These are phyloP conservation scores for Apodemus sylvaticus DNA, from an alignment of 2,113 vertebrate genomes.

Conservation along the genomic window DNA sequence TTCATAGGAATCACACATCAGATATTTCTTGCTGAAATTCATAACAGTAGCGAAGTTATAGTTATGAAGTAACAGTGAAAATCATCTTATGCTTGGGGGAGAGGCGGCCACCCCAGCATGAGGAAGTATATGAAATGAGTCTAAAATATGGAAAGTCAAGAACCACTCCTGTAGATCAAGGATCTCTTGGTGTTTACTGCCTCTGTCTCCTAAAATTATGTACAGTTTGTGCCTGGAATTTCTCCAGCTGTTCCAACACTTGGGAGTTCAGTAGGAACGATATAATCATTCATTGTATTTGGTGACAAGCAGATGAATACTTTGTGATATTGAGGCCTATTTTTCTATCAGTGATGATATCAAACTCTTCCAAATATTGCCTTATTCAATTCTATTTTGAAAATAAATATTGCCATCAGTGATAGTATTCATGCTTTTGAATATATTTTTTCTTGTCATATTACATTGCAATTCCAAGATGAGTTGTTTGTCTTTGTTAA, in stretches of 20 bases:
- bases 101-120: not conserved
- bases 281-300: not conserved
- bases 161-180: not conserved
- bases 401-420: not conserved
- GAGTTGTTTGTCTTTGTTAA: not conserved
- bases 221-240: not conserved
- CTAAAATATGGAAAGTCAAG: not conserved
- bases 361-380: not conserved
- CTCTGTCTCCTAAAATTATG: not conserved
- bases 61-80: not conserved
- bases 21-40: not conserved
- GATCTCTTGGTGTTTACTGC: not conserved
- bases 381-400: not conserved
- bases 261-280: not conserved
- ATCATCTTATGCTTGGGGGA: not conserved
- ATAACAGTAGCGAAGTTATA: not conserved
- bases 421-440: not conserved
- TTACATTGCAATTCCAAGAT: not conserved
- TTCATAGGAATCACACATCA: not conserved
- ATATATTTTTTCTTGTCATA: not conserved
- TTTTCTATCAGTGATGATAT: not conserved
- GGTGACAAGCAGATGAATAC: not conserved
- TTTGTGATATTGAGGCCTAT: not conserved
- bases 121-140: not conserved
- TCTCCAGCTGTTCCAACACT: not conserved